Conservation (phyloP, 2,113 vertebrate species). For the Oncorhynchus mykiss region DNA sequence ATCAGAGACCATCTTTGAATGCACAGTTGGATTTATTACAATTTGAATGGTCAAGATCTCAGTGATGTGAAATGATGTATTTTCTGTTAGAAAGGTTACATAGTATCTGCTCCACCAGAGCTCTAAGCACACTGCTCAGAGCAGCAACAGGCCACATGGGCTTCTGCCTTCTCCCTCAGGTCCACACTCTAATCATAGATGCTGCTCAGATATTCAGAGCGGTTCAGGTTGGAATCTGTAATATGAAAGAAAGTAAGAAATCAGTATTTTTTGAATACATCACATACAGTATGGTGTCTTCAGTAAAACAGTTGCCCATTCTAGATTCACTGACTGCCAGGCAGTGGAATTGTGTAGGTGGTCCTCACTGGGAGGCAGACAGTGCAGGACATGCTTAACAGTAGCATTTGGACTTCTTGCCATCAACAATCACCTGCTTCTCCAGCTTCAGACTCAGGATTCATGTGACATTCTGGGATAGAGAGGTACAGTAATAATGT, state of each 20-base stretch:
- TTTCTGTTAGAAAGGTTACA: neutral
- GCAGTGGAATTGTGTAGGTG: constrained; percentile 68
- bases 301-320: neutral
- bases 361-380: constrained; percentile 55
- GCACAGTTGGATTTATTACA: constrained; percentile 40
- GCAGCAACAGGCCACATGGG: constrained; percentile 70
- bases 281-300: neutral
- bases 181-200: constrained; percentile 59
- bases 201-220: constrained; percentile 9
- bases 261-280: neutral
- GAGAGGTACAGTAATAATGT: neutral
- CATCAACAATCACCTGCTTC: constrained; percentile 53
- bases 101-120: neutral
- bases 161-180: constrained; percentile 54
- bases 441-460: constrained; percentile 62
- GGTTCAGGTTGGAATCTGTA: constrained; percentile 49
- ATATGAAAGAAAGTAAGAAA: constrained; percentile 5
- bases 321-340: constrained; percentile 62
- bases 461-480: constrained; percentile 71
- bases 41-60: neutral
- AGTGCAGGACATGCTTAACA: constrained; percentile 73
- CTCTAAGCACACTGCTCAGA: constrained; percentile 59
- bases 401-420: constrained; percentile 66
- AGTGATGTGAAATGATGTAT: neutral
- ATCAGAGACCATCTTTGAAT: neutral